phyloP scores from a whole-genome alignment of 2,888 invertebrate genomes.

The Cerceris rybyensis region DNA sequence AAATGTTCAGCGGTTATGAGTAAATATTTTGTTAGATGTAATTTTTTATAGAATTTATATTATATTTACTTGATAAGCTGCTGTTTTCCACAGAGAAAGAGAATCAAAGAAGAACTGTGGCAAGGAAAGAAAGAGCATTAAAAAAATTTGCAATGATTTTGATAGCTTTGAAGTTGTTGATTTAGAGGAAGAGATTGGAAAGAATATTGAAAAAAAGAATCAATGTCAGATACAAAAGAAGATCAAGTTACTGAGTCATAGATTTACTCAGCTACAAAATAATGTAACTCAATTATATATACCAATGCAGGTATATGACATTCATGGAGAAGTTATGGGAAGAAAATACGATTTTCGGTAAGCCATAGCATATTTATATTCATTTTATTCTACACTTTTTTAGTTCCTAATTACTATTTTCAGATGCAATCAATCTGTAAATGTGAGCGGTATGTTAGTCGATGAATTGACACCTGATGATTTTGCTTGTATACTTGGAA shows the following conservation, averaged over 20 bases:
- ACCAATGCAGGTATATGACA: slow-evolving; percentile 68
- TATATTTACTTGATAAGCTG: slow-evolving; percentile 1
- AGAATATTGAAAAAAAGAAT: slow-evolving; percentile 70
- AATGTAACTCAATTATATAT: slow-evolving; percentile 40
- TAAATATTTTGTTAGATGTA: slow-evolving; percentile 47
- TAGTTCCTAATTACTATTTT: slow-evolving; percentile 19
- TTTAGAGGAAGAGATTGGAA: slow-evolving; percentile 66
- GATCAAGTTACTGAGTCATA: slow-evolving; percentile 72
- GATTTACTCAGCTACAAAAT: slow-evolving; percentile 75
- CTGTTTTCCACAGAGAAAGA: slow-evolving; percentile 48
- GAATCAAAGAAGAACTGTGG: slow-evolving; percentile 29
- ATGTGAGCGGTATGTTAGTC: slow-evolving; percentile 69
- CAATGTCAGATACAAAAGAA: slow-evolving; percentile 53
- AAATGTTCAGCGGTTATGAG: slow-evolving; percentile 75
- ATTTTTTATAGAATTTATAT: neutral
- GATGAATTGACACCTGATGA: slow-evolving; percentile 73
- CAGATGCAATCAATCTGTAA: slow-evolving; percentile 75
- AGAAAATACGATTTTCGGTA: slow-evolving; percentile 78
- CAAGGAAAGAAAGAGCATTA: slow-evolving; percentile 48
- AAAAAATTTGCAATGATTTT: slow-evolving; percentile 62
- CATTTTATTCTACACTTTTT: neutral
- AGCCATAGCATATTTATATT: slow-evolving; percentile 11
- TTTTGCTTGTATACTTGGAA: slow-evolving; percentile 17
- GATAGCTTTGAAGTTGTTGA: slow-evolving; percentile 71
- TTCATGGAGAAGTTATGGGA: slow-evolving; percentile 73